These are phyloP conservation scores for Acanthis flammea DNA, from an alignment of 2,797 vertebrate genomes.

Conservation along the genomic window DNA sequence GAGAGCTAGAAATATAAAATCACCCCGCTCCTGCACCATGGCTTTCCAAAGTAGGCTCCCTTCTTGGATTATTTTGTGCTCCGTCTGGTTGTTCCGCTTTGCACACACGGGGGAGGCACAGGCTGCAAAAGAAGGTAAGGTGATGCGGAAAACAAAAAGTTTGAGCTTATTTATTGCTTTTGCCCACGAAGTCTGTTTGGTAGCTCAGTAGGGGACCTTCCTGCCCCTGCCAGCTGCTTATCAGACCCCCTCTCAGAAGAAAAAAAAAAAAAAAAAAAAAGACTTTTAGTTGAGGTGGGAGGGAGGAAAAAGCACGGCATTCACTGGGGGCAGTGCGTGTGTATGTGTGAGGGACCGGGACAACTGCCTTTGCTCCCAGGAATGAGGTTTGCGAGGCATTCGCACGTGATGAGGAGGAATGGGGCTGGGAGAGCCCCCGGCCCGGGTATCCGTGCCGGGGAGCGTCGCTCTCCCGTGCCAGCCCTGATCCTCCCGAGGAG, in stretches of 20 bases:
- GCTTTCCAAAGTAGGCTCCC: conserved; percentile 80
- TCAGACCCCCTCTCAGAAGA: not conserved
- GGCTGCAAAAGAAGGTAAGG: conserved; percentile 96
- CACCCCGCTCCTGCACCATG: conserved; percentile 83
- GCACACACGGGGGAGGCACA: conserved; percentile 86
- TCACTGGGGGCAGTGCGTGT: not conserved
- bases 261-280: not conserved
- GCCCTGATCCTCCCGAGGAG: not conserved
- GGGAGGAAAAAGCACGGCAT: not conserved
- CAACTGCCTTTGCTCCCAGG: not conserved
- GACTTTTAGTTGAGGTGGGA: not conserved
- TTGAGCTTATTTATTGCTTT: conserved; percentile 73
- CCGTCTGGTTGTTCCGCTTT: conserved; percentile 82
- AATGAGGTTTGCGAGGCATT: not conserved
- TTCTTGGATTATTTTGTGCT: conserved; percentile 90
- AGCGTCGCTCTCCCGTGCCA: not conserved
- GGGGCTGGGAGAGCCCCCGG: not conserved
- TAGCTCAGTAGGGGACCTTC: not conserved
- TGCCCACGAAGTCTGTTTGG: not conserved
- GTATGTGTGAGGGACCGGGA: not conserved
- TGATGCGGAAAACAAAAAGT: conserved; percentile 82
- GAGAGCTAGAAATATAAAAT: conserved; percentile 41
- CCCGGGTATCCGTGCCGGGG: not conserved
- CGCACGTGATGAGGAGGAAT: not conserved
- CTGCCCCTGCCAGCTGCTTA: not conserved